Evolutionary conservation across 2,113 vertebrate genomes (phyloP).

Genomic region (Misgurnus anguillicaudatus): DNA sequence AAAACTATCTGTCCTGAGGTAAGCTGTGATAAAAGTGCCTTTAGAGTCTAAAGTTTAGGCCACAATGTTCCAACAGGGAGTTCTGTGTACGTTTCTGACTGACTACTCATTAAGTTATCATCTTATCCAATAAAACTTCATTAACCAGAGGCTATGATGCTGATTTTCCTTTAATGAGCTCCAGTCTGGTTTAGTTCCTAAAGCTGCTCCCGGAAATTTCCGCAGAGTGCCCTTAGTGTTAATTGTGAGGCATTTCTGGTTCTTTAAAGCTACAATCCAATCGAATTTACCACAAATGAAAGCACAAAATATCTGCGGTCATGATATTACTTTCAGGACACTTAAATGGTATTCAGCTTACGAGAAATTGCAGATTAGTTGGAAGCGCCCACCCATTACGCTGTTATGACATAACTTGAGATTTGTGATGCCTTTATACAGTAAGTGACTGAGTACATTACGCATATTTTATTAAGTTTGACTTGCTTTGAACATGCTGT

Average conservation of each 20-base stretch:
- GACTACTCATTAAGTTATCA: conserved; percentile 6
- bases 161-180: conserved; percentile 5
- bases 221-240: neutral
- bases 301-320: neutral
- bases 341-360: neutral
- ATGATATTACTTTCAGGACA: neutral
- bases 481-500: too few relatives aligned
- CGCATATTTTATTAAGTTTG: too few relatives aligned
- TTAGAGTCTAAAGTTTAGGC: neutral
- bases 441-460: too few relatives aligned
- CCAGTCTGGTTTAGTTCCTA: neutral
- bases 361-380: neutral
- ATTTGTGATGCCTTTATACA: neutral
- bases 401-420: neutral
- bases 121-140: conserved; percentile 5
- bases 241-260: neutral
- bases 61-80: conserved; percentile 10
- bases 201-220: neutral
- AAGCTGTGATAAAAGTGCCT: neutral
- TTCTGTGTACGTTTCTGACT: conserved; percentile 24
- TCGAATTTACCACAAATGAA: neutral
- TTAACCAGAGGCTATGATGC: conserved; percentile 17
- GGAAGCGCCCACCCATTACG: neutral
- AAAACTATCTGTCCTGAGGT: neutral
- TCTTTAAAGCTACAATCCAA: neutral